A percentile compares a stretch with the other conserved stretches of the same genome.
These are phyloP conservation scores for Rhinopomastus cyanomelas DNA, from an alignment of 2,113 vertebrate genomes.

Conservation along the genomic window DNA sequence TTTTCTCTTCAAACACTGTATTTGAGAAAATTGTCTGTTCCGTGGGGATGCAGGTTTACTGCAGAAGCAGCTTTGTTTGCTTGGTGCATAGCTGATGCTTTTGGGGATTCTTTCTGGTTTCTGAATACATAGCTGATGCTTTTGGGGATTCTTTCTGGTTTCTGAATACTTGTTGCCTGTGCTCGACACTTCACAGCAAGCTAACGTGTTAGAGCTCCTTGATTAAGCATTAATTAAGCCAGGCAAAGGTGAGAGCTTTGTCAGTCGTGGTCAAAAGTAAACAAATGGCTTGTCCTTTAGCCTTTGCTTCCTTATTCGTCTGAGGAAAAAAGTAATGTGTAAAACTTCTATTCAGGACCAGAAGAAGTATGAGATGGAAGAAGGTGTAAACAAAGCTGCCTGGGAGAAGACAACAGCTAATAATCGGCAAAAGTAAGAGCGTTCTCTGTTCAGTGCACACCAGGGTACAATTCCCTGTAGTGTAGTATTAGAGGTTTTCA, in stretches of 20 bases:
- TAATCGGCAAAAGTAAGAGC: conserved; percentile 87
- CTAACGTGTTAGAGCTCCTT: background rate
- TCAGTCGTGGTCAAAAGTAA: background rate
- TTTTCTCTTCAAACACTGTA: background rate
- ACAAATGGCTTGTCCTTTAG: background rate
- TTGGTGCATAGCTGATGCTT: background rate
- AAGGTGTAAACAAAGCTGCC: conserved; percentile 83
- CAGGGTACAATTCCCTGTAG: background rate
- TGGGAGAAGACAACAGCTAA: conserved; percentile 93
- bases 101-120: background rate
- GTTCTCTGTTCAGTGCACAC: background rate
- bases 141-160: background rate
- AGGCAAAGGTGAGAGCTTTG: background rate
- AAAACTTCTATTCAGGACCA: conserved; percentile 80
- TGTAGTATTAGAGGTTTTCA: background rate
- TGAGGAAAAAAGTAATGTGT: background rate
- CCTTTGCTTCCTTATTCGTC: background rate
- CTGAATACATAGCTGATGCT: background rate
- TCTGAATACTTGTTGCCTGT: background rate
- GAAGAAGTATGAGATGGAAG: conserved; percentile 89
- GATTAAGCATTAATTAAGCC: background rate
- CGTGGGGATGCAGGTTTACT: no score
- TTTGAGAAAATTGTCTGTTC: background rate
- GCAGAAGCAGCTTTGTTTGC: background rate
- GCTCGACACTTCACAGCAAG: background rate